A percentile compares a stretch with the other conserved stretches of the same genome.
These are phyloP conservation scores for Sialia sialis DNA, from an alignment of 2,113 vertebrate genomes.

Conservation along the genomic window DNA sequence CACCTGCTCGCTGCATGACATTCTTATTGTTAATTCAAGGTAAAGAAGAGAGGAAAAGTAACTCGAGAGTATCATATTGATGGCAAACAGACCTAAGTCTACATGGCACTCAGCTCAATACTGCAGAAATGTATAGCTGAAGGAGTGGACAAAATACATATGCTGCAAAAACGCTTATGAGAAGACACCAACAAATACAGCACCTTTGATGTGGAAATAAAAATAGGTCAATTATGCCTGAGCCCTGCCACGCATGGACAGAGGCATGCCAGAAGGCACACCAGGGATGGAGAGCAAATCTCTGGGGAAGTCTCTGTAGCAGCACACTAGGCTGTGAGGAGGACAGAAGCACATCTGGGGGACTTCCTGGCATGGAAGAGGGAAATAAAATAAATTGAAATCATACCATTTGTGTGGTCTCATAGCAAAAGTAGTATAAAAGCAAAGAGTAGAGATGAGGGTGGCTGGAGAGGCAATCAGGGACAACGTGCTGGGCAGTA, in stretches of 20 bases:
- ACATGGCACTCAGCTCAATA: background rate
- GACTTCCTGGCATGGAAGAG: background rate
- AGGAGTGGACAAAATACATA: background rate
- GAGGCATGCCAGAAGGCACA: background rate
- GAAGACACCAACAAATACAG: background rate
- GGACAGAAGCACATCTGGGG: background rate
- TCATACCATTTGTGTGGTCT: background rate
- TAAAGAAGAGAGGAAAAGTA: background rate
- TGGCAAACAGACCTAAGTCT: background rate
- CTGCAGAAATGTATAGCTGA: background rate
- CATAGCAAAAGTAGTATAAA: background rate
- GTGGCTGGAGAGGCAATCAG: background rate
- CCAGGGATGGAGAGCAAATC: background rate
- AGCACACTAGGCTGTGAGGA: background rate
- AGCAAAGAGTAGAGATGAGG: background rate
- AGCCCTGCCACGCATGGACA: rapidly evolving
- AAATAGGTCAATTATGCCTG: background rate
- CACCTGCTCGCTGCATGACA: background rate
- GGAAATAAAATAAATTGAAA: background rate
- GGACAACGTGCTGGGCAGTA: background rate
- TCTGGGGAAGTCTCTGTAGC: background rate
- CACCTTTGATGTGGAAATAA: background rate
- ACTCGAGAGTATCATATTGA: background rate
- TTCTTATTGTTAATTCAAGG: background rate
- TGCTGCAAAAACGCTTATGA: background rate